Conservation (phyloP, 1,140 invertebrate genomes). For the Aleiodes sp. region DNA sequence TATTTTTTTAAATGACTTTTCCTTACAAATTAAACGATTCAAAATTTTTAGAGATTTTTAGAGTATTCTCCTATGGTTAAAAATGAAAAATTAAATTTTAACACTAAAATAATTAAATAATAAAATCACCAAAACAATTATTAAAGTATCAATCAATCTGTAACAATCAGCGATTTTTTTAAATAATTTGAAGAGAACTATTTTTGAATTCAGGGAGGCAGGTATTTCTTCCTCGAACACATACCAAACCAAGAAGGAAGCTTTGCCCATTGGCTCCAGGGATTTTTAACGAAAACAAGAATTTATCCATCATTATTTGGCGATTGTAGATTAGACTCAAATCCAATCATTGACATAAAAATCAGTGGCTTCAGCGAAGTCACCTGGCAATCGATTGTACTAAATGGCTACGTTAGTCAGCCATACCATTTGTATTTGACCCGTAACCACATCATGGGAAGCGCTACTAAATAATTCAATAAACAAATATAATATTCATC, state of each 20-base stretch:
- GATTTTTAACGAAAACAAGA: constrained; percentile 47
- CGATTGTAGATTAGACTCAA: constrained; percentile 48
- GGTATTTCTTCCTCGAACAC: constrained; percentile 59
- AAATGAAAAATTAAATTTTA: no score
- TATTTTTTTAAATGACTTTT: no score
- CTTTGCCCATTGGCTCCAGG: constrained; percentile 48
- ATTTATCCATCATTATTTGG: constrained; percentile 58
- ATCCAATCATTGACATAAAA: constrained; percentile 50
- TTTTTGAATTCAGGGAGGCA: constrained; percentile 47
- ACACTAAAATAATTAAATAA: no score
- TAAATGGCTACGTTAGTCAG: constrained; percentile 53
- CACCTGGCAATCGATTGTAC: constrained; percentile 41
- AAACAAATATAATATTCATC: not conserved
- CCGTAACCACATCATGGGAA: constrained; percentile 51
- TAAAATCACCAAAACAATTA: no score
- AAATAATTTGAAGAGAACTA: no score
- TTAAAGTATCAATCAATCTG: no score
- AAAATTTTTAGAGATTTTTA: no score
- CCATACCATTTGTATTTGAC: constrained; percentile 50
- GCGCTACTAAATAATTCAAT: constrained; percentile 46
- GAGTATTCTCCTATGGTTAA: no score
- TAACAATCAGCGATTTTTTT: no score
- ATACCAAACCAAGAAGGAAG: constrained; percentile 48
- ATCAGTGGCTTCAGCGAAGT: constrained; percentile 49
- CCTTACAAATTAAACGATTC: no score